Evolutionary conservation across 2,888 invertebrate genomes (phyloP).

Genomic region (Periphyllus acericola): DNA sequence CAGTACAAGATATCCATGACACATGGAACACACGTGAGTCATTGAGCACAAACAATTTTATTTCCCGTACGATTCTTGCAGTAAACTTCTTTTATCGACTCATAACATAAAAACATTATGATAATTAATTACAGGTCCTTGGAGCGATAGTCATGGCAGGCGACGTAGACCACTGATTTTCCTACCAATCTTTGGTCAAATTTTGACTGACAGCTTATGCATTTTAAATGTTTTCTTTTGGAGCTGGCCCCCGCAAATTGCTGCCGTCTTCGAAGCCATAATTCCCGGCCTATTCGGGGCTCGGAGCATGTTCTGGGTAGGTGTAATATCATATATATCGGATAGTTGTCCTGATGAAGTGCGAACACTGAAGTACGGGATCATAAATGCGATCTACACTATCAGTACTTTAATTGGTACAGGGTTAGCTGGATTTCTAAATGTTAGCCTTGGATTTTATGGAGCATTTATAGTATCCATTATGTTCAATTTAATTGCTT

Average conservation of each 20-base stretch:
- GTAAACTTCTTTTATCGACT: neutral
- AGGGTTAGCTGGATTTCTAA: constrained; percentile 61
- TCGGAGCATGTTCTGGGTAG: constrained; percentile 64
- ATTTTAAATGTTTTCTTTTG: constrained; percentile 64
- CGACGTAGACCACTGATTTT: constrained; percentile 63
- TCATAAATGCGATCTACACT: constrained; percentile 61
- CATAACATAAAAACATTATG: neutral
- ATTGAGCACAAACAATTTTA: no score
- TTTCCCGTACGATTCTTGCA: no score
- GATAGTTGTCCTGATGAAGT: constrained; percentile 63
- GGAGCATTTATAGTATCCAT: constrained; percentile 45
- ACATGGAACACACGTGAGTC: no score
- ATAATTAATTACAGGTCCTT: constrained; percentile 62
- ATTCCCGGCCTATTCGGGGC: constrained; percentile 64
- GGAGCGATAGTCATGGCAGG: constrained; percentile 63
- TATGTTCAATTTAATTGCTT: constrained; percentile 13
- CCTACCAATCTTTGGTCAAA: constrained; percentile 63
- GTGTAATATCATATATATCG: constrained; percentile 64
- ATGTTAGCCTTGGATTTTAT: constrained; percentile 58
- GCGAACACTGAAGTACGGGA: constrained; percentile 64
- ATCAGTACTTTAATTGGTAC: constrained; percentile 49
- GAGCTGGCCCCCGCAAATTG: constrained; percentile 64
- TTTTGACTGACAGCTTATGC: constrained; percentile 63
- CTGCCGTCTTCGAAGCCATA: constrained; percentile 63
- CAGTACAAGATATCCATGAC: no score